A percentile compares a stretch with the other conserved stretches of the same genome.
Conservation (phyloP, 2,113 vertebrate genomes). For the Melanerpes formicivorus region DNA sequence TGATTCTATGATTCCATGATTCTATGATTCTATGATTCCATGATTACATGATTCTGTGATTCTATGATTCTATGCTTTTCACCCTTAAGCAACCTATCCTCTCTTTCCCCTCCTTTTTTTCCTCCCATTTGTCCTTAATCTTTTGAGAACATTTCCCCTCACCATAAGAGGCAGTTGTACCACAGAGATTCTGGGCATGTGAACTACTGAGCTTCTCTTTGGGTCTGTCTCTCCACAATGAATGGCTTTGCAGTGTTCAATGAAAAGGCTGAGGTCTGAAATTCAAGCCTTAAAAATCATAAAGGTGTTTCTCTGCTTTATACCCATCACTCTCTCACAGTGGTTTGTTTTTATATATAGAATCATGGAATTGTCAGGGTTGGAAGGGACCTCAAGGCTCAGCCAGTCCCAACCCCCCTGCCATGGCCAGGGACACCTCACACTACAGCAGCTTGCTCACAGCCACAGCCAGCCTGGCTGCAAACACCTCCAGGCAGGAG, state of each 20-base stretch:
- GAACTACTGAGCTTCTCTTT: constrained; percentile 60
- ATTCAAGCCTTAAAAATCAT: constrained; percentile 50
- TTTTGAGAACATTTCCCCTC: constrained; percentile 55
- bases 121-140: background rate
- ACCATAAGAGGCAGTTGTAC: constrained; percentile 61
- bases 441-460: no score
- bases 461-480: no score
- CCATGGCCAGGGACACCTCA: no score
- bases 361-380: no score
- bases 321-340: constrained; percentile 20
- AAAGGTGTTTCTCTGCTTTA: constrained; percentile 34
- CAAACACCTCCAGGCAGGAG: no score
- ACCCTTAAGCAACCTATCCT: constrained; percentile 2
- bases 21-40: no score
- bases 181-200: constrained; percentile 57
- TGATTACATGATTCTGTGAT: no score
- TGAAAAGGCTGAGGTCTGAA: constrained; percentile 41
- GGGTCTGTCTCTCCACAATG: constrained; percentile 38
- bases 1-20: no score
- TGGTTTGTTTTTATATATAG: background rate
- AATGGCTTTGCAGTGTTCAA: constrained; percentile 48
- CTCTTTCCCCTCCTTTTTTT: background rate
- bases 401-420: no score
- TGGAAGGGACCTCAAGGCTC: no score
- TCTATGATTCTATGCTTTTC: background rate